Evolutionary conservation across 2,888 invertebrate species (phyloP), one percentile per base, ranked within the genome.

Genomic region (Fabriciana adippe): DNA sequence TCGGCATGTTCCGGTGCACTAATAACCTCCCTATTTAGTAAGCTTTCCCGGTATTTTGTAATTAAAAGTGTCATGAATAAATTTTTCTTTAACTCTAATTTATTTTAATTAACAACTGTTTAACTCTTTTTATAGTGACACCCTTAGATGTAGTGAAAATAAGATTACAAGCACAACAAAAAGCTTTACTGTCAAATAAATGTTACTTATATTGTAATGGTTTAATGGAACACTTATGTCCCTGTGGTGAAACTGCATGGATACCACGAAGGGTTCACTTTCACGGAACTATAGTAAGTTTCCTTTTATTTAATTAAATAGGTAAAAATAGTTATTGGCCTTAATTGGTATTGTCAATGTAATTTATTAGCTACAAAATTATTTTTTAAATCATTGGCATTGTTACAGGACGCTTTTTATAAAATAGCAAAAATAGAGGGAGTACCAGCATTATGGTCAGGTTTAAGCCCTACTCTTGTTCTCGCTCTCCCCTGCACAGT

Each of bases 141-240:
- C 99, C 99, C 0, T 91, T 99, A 75, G 99, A 99, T 93, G 99
- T 99, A n/a, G 97, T 99, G 0, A 99, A 99, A 93, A 98, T 99
- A 72, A 94, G 99, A 60, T 93, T 99, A 53, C 99, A 99, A 92
- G 96, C 97, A 3, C 99, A 99, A 86, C 97, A 97, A 80, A 97
- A 97, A 78, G 95, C 96, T 0, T 84, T 96, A 76, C 88, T 95
- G 6, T 95, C 96, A 11, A 96, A 97, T 75, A 97, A 96, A 87
- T 99, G 99, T 87, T 99, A 97, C 84, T 90, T 99, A 8, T 99
- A 98, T 87, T 98, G 98, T 84, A 99, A 99, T 93, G 99, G 99
- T 0, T 92, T 99, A 14, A 99, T 99, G 99, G 99, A 99, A 88
- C 99, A 99, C 84, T 89, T 99, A 50, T 99, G 99, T 85, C 95